A percentile compares a stretch with the other conserved stretches of the same genome.
phyloP scores from a whole-genome alignment of 2,797 vertebrate genomes.

The Fistularia commersonii region DNA sequence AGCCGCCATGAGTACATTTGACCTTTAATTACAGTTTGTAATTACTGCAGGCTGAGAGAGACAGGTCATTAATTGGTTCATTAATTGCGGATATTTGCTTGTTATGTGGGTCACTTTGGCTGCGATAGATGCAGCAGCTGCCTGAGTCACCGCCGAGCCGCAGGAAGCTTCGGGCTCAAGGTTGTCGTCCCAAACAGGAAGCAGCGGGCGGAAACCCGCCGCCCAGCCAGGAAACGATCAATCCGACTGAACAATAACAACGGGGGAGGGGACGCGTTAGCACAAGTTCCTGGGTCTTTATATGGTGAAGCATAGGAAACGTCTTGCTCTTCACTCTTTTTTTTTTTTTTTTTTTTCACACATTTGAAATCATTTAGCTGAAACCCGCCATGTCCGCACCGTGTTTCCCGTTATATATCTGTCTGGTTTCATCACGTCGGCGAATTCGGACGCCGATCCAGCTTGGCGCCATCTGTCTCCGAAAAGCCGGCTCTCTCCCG shows the following conservation, averaged over 20 bases:
- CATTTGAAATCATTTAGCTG: constrained; percentile 48
- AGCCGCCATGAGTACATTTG: constrained; percentile 53
- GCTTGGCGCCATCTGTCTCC: constrained; percentile 61
- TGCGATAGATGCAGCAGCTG: constrained; percentile 30
- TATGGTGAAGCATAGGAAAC: constrained; percentile 31
- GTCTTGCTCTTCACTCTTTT: constrained; percentile 15
- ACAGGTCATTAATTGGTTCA: constrained; percentile 64
- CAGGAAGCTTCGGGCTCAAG: constrained; percentile 68
- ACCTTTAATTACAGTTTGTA: constrained; percentile 64
- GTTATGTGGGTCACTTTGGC: constrained; percentile 44
- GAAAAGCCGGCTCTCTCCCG: constrained; percentile 33
- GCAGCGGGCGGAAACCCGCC: constrained; percentile 68
- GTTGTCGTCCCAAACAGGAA: constrained; percentile 75
- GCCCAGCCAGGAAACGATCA: constrained; percentile 61
- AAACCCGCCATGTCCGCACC: constrained; percentile 55
- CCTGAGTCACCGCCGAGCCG: constrained; percentile 28
- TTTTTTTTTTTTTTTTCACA: constrained; percentile 35
- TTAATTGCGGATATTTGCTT: constrained; percentile 57
- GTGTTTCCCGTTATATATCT: constrained; percentile 64
- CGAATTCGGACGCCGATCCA: constrained; percentile 57
- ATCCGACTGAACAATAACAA: constrained; percentile 64
- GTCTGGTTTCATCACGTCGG: constrained; percentile 52
- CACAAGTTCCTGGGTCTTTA: constrained; percentile 29
- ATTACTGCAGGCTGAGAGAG: constrained; percentile 52
- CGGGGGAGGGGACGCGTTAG: constrained; percentile 45